Base-by-base conservation (phyloP, 37 sponge, comb jelly and placozoan genomes). In the Dysidea cf. avara region DNA sequence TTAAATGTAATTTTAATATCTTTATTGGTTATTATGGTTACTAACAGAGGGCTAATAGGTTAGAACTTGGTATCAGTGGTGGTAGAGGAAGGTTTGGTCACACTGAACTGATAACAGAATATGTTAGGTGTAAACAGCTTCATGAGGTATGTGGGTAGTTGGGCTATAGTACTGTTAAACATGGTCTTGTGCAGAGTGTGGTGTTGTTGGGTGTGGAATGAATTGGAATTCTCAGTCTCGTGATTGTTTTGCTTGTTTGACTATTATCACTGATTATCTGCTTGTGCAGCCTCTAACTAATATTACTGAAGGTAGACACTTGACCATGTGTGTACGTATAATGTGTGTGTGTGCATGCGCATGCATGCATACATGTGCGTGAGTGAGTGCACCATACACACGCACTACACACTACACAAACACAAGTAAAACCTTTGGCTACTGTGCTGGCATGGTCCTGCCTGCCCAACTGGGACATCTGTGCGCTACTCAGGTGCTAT, bases 11-110 rank as follows among this genome's bases (percentile, higher is more conserved):
- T 34, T 24, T 26, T 14, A 48, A n/a, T n/a, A 26, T 68, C 24
- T 28, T 64, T 7, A 13, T 58, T 21, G 11, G 17, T 58, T 11
- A 24, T 26, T 28, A 55, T 55, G 56, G 6, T 11, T 18, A 22
- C 18, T 57, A 11, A 57, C 52, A 84, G 84, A 35, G 90, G 90
- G 7, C 90, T 85, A 12, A 11, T 80, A 38, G 79, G 80, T 13
- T 84, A 25, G 81, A 84, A 66, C 59, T 89, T 17, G 90, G 90
- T 18, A 72, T 89, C 17, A 29, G n/a, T n/a, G n/a, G 79, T 22
- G 80, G 86, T 49, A 60, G 64, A 37, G 90, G 90, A 6, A 66
- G 68, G 29, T 22, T 89, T 2, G 79, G 84, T 6, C 67, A 75
- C 40, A 24, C 46, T 24, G 81, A 89, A 56, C 38, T 89, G 11